Conservation (phyloP, 2,113 vertebrate genomes). For the Dascyllus trimaculatus region DNA sequence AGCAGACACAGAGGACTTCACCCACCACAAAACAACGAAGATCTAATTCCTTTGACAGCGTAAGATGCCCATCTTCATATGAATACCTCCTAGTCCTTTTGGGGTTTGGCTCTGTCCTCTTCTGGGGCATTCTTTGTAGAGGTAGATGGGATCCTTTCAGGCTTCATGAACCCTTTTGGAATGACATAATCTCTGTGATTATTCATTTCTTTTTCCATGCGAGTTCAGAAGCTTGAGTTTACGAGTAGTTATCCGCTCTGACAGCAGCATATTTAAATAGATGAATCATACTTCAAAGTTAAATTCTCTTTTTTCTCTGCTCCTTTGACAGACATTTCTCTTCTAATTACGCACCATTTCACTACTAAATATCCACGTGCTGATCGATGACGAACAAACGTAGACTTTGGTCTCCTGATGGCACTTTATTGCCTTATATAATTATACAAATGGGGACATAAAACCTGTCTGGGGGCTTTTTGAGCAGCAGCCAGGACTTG, state of each 20-base stretch:
- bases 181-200: constrained; percentile 60
- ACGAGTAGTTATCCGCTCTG: background rate
- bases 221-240: constrained; percentile 20
- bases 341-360: constrained; percentile 11
- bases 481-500: constrained; percentile 6
- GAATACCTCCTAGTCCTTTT: constrained; percentile 54
- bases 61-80: constrained; percentile 75
- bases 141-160: constrained; percentile 52
- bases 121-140: constrained; percentile 45
- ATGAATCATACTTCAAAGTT: constrained; percentile 8
- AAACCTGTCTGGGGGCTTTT: constrained; percentile 23
- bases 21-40: constrained; percentile 69
- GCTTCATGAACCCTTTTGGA: constrained; percentile 37
- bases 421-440: constrained; percentile 32
- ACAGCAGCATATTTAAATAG: constrained; percentile 3
- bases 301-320: constrained; percentile 3
- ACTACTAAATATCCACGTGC: constrained; percentile 9
- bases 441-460: constrained; percentile 15
- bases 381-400: constrained; percentile 28
- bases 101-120: constrained; percentile 62
- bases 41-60: constrained; percentile 78
- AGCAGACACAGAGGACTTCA: constrained; percentile 75
- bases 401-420: constrained; percentile 22
- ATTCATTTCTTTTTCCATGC: constrained; percentile 56
- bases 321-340: constrained; percentile 21